Evolutionary conservation across 2,797 vertebrate species (phyloP), one percentile per base, ranked within the genome.

Genomic region (Gymnoscopelus braueri): DNA sequence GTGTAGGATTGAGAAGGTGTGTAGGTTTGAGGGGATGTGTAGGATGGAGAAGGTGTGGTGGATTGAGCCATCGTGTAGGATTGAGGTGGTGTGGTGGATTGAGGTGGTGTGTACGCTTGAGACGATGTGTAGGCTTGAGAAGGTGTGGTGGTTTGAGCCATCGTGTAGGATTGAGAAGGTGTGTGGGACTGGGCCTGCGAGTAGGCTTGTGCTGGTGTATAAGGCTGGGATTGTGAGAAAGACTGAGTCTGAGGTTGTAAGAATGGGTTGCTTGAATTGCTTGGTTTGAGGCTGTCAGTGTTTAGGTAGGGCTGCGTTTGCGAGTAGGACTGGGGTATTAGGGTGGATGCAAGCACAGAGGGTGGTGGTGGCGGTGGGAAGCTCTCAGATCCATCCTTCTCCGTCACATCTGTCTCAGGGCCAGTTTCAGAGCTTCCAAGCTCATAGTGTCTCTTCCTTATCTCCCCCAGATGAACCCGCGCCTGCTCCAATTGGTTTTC

Each of bases 391-490:
- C 61, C 65, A 12, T 79, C 58, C 2, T 32, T 71, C 1, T 68
- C 81, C 1, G 14, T 65, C 7, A 2, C 14, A 4, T 52, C 44
- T 0, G n/a, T 47, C 4, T 69, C 60, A 0, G 19, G 13, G 0
- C 14, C 0, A 24, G 56, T n/a, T 14, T 54, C 88, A 0, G 78
- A 2, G 0, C 81, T 84, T 0, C 93, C 94, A 32, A 99, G 85
- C 3, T 97, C 92, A 0, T 99, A 99, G 87, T 99, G 98, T 73
- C 94, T 95, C 88, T 96, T 98, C 72, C 98, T 94, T 72, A 99
- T 94, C 69, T 96, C 97, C 1, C 98, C 98, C 65, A 99, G 91
- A 19, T 94, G 96, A 39, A 97, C 91, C 3, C 97, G 94, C 84
- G 99, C 96, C 78, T 94, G 96, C 69, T 97, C 95, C 82, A 99